Evolutionary conservation across 2,113 vertebrate species (phyloP).

Genomic region (Lampris megalopsis): DNA sequence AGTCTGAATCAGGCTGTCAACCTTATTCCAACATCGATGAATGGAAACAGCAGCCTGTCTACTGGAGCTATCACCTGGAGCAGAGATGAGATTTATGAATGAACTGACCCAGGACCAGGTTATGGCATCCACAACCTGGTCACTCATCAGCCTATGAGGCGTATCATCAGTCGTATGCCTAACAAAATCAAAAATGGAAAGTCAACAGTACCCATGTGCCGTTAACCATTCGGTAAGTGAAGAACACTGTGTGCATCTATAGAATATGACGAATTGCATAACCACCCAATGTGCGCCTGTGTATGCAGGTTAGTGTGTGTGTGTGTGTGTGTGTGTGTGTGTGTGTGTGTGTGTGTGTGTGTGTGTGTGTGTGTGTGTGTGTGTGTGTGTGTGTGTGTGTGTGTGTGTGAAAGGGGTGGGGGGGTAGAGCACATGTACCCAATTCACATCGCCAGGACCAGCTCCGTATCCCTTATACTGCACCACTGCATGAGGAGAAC

Average conservation of each 20-base stretch:
- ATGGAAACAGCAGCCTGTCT: conserved; percentile 58
- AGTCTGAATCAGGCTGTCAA: conserved; percentile 43
- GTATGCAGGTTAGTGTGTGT: conserved; percentile 9
- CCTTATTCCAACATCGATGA: conserved; percentile 55
- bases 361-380: conserved; percentile 24
- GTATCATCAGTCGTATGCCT: conserved; percentile 2
- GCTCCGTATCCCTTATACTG: conserved; percentile 58
- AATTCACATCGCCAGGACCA: conserved; percentile 61
- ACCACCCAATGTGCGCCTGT: conserved; percentile 55
- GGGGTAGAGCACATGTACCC: conserved; percentile 61
- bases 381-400: not conserved
- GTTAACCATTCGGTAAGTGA: conserved; percentile 31
- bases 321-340: conserved; percentile 31
- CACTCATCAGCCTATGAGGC: conserved; percentile 41
- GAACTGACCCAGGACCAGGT: conserved; percentile 54
- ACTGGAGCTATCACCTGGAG: conserved; percentile 54
- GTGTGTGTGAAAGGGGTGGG: not conserved
- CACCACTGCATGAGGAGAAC: conserved; percentile 66
- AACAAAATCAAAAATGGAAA: conserved; percentile 21
- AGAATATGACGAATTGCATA: conserved; percentile 77
- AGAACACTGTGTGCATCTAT: conserved; percentile 48
- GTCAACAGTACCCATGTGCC: conserved; percentile 30
- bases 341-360: conserved; percentile 23
- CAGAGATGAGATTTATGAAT: conserved; percentile 76
- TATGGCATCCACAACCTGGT: conserved; percentile 23